Base-by-base conservation (phyloP, 2,797 vertebrate species). In the Mormyrops attenuatus region DNA sequence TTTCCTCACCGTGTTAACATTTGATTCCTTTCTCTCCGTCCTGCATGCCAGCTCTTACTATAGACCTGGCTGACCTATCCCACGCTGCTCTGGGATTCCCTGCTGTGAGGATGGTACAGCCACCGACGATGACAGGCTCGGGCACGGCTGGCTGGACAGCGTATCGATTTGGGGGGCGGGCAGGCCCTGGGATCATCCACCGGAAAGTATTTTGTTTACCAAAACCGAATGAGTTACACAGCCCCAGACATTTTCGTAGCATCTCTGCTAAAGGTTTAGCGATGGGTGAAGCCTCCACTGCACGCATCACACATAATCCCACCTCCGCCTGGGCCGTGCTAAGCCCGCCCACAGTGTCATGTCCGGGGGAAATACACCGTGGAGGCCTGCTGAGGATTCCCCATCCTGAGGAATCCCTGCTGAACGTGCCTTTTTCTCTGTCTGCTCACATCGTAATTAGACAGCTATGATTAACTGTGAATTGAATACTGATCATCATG, bases 151-250 rank as follows among this genome's bases (percentile, higher is more conserved):
- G 30, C 30, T 73, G 66, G 66, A 30, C 66, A 73, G 66, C 66
- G 30, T 73, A 73, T 73, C 66, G 30, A 73, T 73, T 73, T 73
- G 66, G 13, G 13, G 66, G 38, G 26, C 26, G 66, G 66, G 66
- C 66, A 73, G 66, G 30, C 66, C 66, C 66, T 38, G 66, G 13
- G 30, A 38, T 73, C 66, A 73, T 38, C 66, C 30, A 73, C 30
- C 66, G 30, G 66, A 73, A 73, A 73, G 66, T 30, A 73, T 73
- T 73, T 73, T 73, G 66, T 73, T 73, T 73, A 73, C 66, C 66
- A 73, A 38, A 73, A 73, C 66, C 66, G 30, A 73, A 73, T 73
- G 66, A 73, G 30, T 73, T 73, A 38, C 66, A 73, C 30, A 34
- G 66, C 66, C 30, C 30, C 30, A 34, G 66, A 38, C 66, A 44